These are phyloP conservation scores for Tyrophagus putrescentiae DNA, from an alignment of 1,140 invertebrate species.

Conservation along the genomic window DNA sequence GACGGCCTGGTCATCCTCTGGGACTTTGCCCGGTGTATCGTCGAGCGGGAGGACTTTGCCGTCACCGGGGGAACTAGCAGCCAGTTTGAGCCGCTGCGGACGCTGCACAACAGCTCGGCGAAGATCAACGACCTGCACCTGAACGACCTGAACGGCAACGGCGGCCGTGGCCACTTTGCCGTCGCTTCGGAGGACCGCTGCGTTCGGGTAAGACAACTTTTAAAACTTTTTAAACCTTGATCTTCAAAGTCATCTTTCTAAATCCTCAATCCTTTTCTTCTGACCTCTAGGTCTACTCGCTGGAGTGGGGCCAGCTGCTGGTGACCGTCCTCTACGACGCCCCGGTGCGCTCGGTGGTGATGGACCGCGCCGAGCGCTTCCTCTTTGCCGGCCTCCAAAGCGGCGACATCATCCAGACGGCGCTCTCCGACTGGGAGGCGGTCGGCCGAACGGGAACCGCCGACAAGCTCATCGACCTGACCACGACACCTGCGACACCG, in stretches of 20 bases:
- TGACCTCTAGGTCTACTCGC: slow-evolving; percentile 43
- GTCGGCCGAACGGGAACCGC: too few species aligned
- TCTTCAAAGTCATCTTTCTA: neutral
- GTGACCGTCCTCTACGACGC: slow-evolving; percentile 55
- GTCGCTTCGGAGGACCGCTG: slow-evolving; percentile 64
- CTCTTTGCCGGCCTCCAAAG: slow-evolving; percentile 53
- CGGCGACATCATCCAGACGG: slow-evolving; percentile 51
- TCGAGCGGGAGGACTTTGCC: slow-evolving; percentile 28
- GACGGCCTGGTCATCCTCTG: slow-evolving; percentile 70
- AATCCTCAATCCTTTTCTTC: neutral
- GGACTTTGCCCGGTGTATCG: slow-evolving; percentile 36
- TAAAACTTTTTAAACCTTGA: neutral
- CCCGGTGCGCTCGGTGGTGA: slow-evolving; percentile 48
- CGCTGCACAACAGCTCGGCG: slow-evolving; percentile 55
- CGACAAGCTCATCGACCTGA: too few species aligned
- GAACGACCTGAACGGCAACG: slow-evolving; percentile 27
- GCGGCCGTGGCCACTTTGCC: slow-evolving; percentile 46
- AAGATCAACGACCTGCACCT: slow-evolving; percentile 55
- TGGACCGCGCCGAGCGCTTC: slow-evolving; percentile 50
- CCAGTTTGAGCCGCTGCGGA: slow-evolving; percentile 30
- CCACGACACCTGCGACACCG: too few species aligned
- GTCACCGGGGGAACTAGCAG: slow-evolving; percentile 21
- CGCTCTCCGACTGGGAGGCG: slow-evolving; percentile 38
- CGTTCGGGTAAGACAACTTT: slow-evolving; percentile 45
- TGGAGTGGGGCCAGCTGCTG: slow-evolving; percentile 48